These are phyloP conservation scores for Dexiosoma caninum DNA, from an alignment of 2,888 invertebrate species.

Conservation along the genomic window DNA sequence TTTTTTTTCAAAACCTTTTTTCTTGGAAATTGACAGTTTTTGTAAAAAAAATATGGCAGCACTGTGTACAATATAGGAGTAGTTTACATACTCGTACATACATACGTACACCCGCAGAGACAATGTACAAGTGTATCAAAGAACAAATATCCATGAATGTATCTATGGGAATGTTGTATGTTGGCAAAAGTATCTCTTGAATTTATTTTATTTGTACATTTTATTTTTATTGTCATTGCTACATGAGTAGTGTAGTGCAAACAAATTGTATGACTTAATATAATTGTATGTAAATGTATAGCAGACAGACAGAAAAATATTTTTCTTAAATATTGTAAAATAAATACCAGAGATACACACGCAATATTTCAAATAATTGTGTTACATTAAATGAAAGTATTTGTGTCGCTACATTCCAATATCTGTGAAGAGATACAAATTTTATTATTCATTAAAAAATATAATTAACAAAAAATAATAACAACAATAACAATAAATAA, in stretches of 20 bases:
- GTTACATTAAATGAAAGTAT: slow-evolving; percentile 59
- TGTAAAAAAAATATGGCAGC: too few species aligned
- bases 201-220: slow-evolving; percentile 20
- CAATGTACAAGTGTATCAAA: background rate
- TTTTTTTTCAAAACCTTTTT: too few species aligned
- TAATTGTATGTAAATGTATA: slow-evolving; percentile 28
- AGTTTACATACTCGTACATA: background rate
- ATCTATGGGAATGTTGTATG: background rate
- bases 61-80: background rate
- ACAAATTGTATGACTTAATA: slow-evolving; percentile 51
- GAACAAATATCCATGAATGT: background rate
- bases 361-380: slow-evolving; percentile 15
- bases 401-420: slow-evolving; percentile 62
- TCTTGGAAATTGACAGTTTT: too few species aligned
- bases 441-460: slow-evolving; percentile 36
- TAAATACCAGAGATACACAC: slow-evolving; percentile 43
- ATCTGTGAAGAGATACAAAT: slow-evolving; percentile 27
- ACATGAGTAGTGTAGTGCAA: slow-evolving; percentile 38
- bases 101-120: background rate
- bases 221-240: slow-evolving; percentile 29
- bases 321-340: slow-evolving; percentile 40
- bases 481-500: background rate
- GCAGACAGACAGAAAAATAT: background rate
- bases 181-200: slow-evolving; percentile 28
- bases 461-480: background rate